A percentile compares a stretch with the other conserved stretches of the same genome.
These are phyloP conservation scores for Dryocosmus kuriphilus DNA, from an alignment of 2,888 invertebrate species.

Conservation along the genomic window DNA sequence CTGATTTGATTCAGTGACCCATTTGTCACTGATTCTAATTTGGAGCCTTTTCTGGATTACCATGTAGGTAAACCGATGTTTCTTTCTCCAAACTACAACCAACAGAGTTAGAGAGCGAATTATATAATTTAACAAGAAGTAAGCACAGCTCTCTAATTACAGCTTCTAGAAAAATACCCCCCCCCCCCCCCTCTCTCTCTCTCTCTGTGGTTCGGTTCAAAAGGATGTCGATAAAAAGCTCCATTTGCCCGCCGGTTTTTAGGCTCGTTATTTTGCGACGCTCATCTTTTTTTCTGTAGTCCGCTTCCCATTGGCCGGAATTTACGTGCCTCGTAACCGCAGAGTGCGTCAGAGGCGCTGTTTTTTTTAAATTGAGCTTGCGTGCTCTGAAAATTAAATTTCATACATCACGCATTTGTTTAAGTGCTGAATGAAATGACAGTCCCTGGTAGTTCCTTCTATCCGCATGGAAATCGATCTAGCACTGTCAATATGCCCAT, in stretches of 20 bases:
- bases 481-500: conserved; percentile 9
- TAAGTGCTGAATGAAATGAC: not conserved
- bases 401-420: not conserved
- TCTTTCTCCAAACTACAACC: not conserved
- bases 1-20: too few relatives aligned
- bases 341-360: not conserved
- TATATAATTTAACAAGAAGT: not conserved
- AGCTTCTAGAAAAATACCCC: not conserved
- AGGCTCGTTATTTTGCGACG: not conserved
- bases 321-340: not conserved
- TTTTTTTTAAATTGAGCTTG: not conserved
- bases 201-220: not conserved
- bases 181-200: accelerated
- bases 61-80: not conserved
- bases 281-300: not conserved
- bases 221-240: conserved; percentile 1
- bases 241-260: not conserved
- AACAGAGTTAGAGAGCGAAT: not conserved
- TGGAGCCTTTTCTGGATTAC: too few relatives aligned
- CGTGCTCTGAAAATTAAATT: not conserved
- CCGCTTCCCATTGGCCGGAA: conserved; percentile 3
- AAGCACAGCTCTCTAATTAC: not conserved
- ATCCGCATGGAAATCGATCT: not conserved
- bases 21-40: too few relatives aligned
- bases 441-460: not conserved